Evolutionary conservation across 2,797 vertebrate genomes (phyloP).

Genomic region (Discoglossus pictus): DNA sequence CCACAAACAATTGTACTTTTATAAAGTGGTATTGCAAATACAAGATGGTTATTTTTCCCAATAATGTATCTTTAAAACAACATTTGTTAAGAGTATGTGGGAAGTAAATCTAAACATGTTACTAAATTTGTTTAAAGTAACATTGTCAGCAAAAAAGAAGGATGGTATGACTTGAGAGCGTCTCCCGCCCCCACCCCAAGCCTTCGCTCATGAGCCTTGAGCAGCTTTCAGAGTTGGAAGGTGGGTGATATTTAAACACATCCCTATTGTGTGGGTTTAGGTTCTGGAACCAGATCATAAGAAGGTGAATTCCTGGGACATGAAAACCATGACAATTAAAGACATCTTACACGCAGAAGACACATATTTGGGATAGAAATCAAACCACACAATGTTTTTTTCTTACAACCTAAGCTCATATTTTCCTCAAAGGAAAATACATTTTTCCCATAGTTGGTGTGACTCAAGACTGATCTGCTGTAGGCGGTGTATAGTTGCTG

Average conservation of each 20-base stretch:
- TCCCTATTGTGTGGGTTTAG: constrained; percentile 13
- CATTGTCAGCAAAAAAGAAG: no score
- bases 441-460: constrained; percentile 9
- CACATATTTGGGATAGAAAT: constrained; percentile 17
- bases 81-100: no score
- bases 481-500: neutral
- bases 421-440: constrained; percentile 3
- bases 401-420: constrained; percentile 3
- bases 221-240: neutral
- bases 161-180: no score
- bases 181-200: no score
- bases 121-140: no score
- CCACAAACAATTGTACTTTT: no score
- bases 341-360: constrained; percentile 8
- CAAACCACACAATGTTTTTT: constrained; percentile 18
- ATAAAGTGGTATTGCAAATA: no score
- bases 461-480: neutral
- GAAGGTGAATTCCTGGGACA: constrained; percentile 18
- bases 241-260: constrained; percentile 6
- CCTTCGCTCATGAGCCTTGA: no score
- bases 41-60: no score
- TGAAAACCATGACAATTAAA: constrained; percentile 24
- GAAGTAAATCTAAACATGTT: no score
- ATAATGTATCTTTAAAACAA: no score
- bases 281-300: constrained; percentile 17